Conservation (phyloP, 2,113 vertebrate genomes). For the Gobio gobio region DNA sequence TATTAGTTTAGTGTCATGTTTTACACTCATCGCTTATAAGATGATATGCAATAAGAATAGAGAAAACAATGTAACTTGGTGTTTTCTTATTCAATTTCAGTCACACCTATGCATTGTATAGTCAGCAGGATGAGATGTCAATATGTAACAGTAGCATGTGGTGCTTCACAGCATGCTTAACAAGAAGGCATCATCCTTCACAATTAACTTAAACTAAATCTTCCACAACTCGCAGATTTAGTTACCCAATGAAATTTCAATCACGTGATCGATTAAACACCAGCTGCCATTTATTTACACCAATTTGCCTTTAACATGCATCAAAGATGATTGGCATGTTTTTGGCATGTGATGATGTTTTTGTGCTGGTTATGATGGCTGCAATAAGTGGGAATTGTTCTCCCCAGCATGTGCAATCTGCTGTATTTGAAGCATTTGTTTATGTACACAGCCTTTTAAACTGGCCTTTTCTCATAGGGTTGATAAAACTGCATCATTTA, state of each 20-base stretch:
- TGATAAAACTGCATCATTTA: not conserved
- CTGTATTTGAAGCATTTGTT: not conserved
- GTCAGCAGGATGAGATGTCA: not conserved
- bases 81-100: not conserved
- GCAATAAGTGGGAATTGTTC: not conserved
- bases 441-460: conserved; percentile 1
- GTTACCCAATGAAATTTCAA: not conserved
- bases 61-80: not conserved
- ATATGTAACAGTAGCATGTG: conserved; percentile 32
- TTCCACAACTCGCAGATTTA: not conserved
- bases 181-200: not conserved
- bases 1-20: not conserved
- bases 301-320: conserved; percentile 26
- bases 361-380: not conserved
- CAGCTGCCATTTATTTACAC: conserved; percentile 29
- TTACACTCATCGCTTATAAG: not conserved
- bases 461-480: not conserved
- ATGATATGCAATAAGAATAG: not conserved
- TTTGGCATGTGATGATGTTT: too few species aligned
- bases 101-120: not conserved
- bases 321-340: conserved; percentile 29
- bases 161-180: not conserved
- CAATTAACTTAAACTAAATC: conserved; percentile 27
- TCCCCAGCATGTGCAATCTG: not conserved
- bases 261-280: conserved; percentile 23